These are phyloP conservation scores for Zygogramma bicolorata DNA, from an alignment of 2,888 invertebrate species.

Conservation along the genomic window DNA sequence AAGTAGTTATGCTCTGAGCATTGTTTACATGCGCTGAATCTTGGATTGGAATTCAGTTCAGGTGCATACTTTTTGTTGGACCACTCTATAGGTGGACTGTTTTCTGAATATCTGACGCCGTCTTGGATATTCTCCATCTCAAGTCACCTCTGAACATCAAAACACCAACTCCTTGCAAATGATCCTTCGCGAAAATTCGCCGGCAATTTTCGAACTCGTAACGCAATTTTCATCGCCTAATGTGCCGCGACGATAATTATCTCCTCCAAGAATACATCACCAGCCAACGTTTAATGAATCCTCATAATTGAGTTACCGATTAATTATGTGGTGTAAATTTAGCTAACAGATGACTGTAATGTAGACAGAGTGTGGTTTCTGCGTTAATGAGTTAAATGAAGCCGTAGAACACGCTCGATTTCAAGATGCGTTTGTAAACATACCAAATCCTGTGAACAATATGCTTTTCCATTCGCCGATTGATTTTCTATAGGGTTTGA, in stretches of 20 bases:
- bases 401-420: constrained; percentile 51
- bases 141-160: neutral
- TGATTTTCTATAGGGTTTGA: too few species aligned
- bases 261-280: constrained; percentile 28
- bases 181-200: neutral
- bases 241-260: constrained; percentile 31
- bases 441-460: too few species aligned
- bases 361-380: constrained; percentile 46
- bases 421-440: constrained; percentile 22
- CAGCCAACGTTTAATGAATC: constrained; percentile 43
- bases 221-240: constrained; percentile 20
- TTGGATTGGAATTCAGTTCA: too few species aligned
- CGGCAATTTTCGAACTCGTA: constrained; percentile 28
- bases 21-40: too few species aligned
- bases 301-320: constrained; percentile 51
- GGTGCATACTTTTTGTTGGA: too few species aligned
- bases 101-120: too few species aligned
- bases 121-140: neutral
- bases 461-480: too few species aligned
- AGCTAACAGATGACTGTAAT: constrained; percentile 49
- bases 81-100: too few species aligned
- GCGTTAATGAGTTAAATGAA: constrained; percentile 53
- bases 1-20: too few species aligned
- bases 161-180: neutral
- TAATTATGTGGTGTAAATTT: constrained; percentile 51